Conservation (phyloP, 2,113 vertebrate genomes). For the Aldabrachelys gigantea region DNA sequence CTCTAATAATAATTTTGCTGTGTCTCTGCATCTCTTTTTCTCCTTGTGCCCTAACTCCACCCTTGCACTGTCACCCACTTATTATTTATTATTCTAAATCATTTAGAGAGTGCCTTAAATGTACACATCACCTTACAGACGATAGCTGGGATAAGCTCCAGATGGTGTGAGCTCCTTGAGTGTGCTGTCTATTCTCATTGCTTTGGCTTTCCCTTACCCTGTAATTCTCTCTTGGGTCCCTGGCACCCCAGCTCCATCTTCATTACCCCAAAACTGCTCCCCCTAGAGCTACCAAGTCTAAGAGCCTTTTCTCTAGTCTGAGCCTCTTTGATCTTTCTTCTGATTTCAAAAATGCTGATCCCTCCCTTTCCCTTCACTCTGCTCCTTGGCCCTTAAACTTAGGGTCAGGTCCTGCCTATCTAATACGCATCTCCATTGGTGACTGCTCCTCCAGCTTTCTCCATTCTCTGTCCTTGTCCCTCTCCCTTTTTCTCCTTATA, state of each 20-base stretch:
- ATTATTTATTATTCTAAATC: not conserved
- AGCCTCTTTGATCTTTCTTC: not conserved
- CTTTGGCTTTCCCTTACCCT: slow-evolving; percentile 21
- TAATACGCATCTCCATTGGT: not conserved
- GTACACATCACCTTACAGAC: not conserved
- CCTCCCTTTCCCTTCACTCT: not conserved
- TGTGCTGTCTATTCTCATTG: not conserved
- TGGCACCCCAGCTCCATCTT: slow-evolving; percentile 14
- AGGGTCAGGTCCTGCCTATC: not conserved
- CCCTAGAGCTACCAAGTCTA: not conserved
- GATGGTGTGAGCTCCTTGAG: not conserved
- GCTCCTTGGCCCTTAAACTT: not conserved
- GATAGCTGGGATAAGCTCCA: not conserved
- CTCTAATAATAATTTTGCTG: not conserved
- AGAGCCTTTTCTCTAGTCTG: not conserved
- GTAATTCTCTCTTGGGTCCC: not conserved
- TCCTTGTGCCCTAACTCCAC: not conserved
- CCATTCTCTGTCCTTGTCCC: not conserved
- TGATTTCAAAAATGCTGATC: not conserved
- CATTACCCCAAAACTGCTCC: not conserved
- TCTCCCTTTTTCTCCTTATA: no score
- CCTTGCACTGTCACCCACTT: not conserved
- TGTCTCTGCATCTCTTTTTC: not conserved
- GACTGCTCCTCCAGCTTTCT: not conserved
- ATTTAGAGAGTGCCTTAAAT: not conserved